Base-by-base conservation (phyloP, 2,113 vertebrate species). In the Campylorhamphus procurvoides region DNA sequence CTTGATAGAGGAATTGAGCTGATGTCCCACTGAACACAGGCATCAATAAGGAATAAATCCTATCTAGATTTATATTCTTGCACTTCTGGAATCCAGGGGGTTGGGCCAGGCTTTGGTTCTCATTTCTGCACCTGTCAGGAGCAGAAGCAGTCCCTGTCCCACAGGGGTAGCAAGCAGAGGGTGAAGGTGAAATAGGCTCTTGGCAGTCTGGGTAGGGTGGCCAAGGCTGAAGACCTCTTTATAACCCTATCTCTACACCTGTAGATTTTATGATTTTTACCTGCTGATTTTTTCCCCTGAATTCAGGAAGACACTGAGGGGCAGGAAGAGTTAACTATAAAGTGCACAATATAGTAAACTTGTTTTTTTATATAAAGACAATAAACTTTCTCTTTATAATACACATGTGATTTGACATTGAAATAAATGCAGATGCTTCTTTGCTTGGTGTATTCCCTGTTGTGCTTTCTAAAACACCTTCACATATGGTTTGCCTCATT, bases 351-450 rank as follows among this genome's bases (percentile, higher is more conserved):
- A 73, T 44, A 93, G 89, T 84, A 93, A 98, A 95, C 77, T 93
- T 95, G 90, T 79, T 96, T 95, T 46, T 97, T 98, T 96, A 97
- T 77, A 97, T 97, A 98, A 97, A 97, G 97, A 59, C 64, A 93
- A 97, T 98, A 97, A 97, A 97, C 88, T 97, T 98, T 91, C 81
- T 72, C 90, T 97, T 98, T 98, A 98, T 98, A 98, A 98, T 96
- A 97, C 98, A 97, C 97, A 91, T 97, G 98, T 96, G 98, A 97
- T 96, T 98, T 98, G 97, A 97, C 96, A 96, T 93, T 96, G 97
- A 98, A 98, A 98, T 98, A 98, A 97, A 98, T 98, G 97, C 98
- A 98, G 98, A 98, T 98, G 98, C 98, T 96, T 92, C 98, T 98
- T 98, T 98, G 96, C 97, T 97, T 90, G 94, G 93, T 82, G 77